Conservation (phyloP, 2,113 vertebrate genomes). For the Corynorhinus townsendii region DNA sequence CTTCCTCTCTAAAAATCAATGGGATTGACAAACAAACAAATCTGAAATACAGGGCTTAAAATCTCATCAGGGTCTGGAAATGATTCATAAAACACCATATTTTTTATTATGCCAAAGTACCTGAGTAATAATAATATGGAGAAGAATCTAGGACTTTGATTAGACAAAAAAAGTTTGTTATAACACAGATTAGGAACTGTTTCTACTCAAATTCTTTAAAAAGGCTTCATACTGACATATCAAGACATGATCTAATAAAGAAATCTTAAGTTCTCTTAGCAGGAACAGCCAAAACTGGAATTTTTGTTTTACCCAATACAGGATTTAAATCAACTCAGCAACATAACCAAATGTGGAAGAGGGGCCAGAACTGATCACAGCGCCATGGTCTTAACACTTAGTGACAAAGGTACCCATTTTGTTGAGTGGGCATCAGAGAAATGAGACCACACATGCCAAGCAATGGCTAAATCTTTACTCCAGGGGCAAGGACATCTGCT, state of each 20-base stretch:
- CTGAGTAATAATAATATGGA: not conserved
- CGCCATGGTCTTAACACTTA: not conserved
- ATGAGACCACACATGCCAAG: not conserved
- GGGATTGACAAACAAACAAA: not conserved
- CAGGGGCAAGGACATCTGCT: not conserved
- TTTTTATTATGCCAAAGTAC: not conserved
- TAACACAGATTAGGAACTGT: not conserved
- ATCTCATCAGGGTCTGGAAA: constrained; percentile 10
- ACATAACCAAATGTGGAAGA: not conserved
- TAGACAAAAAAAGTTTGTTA: not conserved
- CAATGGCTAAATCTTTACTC: not conserved
- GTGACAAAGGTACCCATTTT: not conserved
- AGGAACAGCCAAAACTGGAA: not conserved
- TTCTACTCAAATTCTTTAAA: constrained; percentile 43
- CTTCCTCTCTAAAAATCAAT: too few species aligned
- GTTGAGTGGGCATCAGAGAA: not conserved
- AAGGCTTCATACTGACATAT: not conserved
- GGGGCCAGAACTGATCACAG: not conserved
- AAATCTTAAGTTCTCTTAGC: constrained; percentile 24
- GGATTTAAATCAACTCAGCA: not conserved
- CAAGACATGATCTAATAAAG: not conserved
- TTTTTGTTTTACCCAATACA: not conserved
- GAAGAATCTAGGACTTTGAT: not conserved
- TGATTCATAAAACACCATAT: not conserved
- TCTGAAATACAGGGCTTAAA: not conserved